These are phyloP conservation scores for Pygmarrhopalites habei DNA, from an alignment of 1,140 invertebrate genomes.

Conservation along the genomic window DNA sequence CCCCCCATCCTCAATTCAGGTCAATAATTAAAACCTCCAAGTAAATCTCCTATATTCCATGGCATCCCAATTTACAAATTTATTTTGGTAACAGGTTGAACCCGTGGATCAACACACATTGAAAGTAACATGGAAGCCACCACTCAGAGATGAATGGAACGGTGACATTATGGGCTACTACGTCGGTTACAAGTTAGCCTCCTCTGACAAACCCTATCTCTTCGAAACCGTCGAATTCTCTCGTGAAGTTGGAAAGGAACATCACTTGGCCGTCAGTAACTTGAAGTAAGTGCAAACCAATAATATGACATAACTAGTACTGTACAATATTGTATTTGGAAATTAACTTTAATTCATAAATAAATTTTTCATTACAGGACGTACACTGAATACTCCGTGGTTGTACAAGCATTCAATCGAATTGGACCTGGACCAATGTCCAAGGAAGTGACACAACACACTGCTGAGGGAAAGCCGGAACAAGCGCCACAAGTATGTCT, in stretches of 20 bases:
- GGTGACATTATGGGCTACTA: slow-evolving; percentile 64
- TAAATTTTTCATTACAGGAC: slow-evolving; percentile 51
- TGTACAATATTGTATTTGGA: neutral
- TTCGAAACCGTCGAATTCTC: slow-evolving; percentile 89
- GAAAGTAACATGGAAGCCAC: slow-evolving; percentile 89
- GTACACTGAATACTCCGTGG: slow-evolving; percentile 89
- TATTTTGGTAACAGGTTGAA: slow-evolving; percentile 60
- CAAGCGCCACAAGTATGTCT: slow-evolving; percentile 65
- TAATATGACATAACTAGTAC: neutral
- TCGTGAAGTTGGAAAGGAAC: slow-evolving; percentile 79
- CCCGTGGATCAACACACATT: slow-evolving; percentile 86
- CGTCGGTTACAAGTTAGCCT: slow-evolving; percentile 79
- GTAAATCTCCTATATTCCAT: no score
- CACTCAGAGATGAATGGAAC: slow-evolving; percentile 80
- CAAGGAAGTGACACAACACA: slow-evolving; percentile 79
- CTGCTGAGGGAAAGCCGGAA: slow-evolving; percentile 85
- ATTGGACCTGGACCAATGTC: slow-evolving; percentile 85
- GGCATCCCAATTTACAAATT: no score
- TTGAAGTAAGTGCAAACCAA: slow-evolving; percentile 58
- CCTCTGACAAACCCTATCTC: slow-evolving; percentile 79
- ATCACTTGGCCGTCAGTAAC: slow-evolving; percentile 63
- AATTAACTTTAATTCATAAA: slow-evolving; percentile 3
- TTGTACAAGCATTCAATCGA: slow-evolving; percentile 92
- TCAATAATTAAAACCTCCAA: neutral
- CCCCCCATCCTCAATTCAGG: slow-evolving; percentile 27